phyloP scores from a whole-genome alignment of 1,140 invertebrate species.

The Bradysia coprophila region DNA sequence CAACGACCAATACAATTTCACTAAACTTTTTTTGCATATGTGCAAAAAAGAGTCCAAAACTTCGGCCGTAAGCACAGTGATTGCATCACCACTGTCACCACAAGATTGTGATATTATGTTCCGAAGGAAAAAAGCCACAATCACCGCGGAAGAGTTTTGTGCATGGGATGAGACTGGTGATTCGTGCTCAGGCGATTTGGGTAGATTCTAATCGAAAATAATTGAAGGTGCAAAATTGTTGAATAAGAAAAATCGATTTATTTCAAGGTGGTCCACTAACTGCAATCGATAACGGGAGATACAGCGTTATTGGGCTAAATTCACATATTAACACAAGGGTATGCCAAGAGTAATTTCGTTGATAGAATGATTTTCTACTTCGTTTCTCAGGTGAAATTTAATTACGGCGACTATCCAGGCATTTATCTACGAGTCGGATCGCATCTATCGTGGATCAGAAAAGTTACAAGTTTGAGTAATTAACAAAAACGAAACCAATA shows the following conservation, averaged over 20 bases:
- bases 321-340: neutral
- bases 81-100: neutral
- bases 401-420: neutral
- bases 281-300: neutral
- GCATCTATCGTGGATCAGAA: neutral
- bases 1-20: slow-evolving; percentile 1
- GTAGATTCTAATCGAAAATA: too few relatives aligned
- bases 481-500: too few relatives aligned
- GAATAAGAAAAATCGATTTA: too few relatives aligned
- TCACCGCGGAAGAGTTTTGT: neutral
- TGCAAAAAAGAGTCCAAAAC: neutral
- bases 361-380: neutral
- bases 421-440: neutral
- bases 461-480: too few relatives aligned
- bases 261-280: neutral
- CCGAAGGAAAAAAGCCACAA: neutral
- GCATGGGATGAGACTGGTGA: slow-evolving; percentile 1
- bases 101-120: slow-evolving; percentile 1
- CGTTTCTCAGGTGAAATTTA: neutral
- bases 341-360: neutral
- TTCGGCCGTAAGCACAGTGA: neutral
- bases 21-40: neutral
- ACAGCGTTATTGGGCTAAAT: neutral
- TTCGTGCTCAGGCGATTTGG: neutral
- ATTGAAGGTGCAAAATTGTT: too few relatives aligned